Percentiles rank a stretch among this genome's conserved stretches.
Conservation (phyloP, 2,797 vertebrate species). For the Chaenodraco wilsoni region DNA sequence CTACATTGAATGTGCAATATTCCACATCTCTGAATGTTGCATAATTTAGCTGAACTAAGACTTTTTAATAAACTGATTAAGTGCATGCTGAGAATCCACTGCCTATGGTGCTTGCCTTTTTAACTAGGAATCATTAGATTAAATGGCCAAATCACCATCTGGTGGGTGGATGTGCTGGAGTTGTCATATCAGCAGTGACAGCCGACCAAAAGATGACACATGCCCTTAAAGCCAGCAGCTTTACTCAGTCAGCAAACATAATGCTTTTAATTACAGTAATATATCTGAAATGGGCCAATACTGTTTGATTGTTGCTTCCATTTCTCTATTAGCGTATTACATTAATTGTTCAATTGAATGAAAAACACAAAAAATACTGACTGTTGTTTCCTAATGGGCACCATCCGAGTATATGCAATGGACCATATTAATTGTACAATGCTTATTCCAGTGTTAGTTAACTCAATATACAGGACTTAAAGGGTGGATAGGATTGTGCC, state of each 20-base stretch:
- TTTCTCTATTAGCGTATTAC: not conserved
- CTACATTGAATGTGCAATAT: not conserved
- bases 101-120: constrained; percentile 27
- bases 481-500: not conserved
- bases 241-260: constrained; percentile 24
- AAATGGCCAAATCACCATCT: constrained; percentile 40
- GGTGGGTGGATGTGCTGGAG: constrained; percentile 28
- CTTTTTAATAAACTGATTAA: constrained; percentile 34
- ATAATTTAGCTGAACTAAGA: not conserved
- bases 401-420: not conserved
- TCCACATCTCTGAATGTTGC: not conserved
- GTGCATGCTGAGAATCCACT: constrained; percentile 2
- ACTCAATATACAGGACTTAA: constrained; percentile 8
- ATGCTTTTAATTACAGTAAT: constrained; percentile 9
- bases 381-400: not conserved
- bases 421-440: not conserved
- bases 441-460: constrained; percentile 5
- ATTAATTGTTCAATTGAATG: constrained; percentile 1
- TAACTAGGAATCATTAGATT: constrained; percentile 40
- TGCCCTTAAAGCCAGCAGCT: constrained; percentile 21
- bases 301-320: not conserved
- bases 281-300: constrained; percentile 13
- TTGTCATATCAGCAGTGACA: constrained; percentile 44
- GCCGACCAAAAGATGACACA: constrained; percentile 25
- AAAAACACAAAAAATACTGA: not conserved